Evolutionary conservation across 2,797 vertebrate species (phyloP), one percentile per base, ranked within the genome.

Genomic region (Falco biarmicus): DNA sequence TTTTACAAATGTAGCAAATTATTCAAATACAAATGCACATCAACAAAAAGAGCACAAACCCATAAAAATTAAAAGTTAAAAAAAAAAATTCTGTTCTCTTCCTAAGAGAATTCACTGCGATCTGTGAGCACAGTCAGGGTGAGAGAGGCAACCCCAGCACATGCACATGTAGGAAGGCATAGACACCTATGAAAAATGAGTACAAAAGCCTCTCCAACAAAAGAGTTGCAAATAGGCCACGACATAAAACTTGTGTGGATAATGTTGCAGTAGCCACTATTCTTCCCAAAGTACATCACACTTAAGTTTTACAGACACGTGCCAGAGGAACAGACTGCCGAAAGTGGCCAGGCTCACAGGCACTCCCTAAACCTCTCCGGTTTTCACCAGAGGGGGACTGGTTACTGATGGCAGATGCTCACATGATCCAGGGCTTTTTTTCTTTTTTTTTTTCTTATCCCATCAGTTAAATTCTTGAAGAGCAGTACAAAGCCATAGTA

Each of bases 1-100:
- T 98, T 98, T 98, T 99, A 99, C 98, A 99, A 99, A 99, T 98
- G 98, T 98, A 98, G 98, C 98, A 99, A 98, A 98, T 98, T 97
- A 98, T 98, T 98, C 98, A 96, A 96, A 98, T 98, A 98, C 97
- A 98, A 98, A 98, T 95, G 0, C 97, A 98, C 98, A 98, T 97
- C 98, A 98, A 98, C 98, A 98, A 95, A 96, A 98, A 98, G 96
- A 97, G 95, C 97, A 96, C 94, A 97, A 97, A 97, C 97, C 96
- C 97, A 98, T 98, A 98, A 96, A 98, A 98, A 98, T 98, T 97
- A 98, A 98, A 98, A 98, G 95, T 97, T 93, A 85, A 98, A 96
- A 96, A 98, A 98, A 96, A 96, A 90, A n/a, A 60, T 61, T 97
- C 90, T 96, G 94, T 94, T 94, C 93, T 97, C 95, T 96, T 97